Base-by-base conservation (phyloP, 2,888 invertebrate species). In the Volucella inanis region DNA sequence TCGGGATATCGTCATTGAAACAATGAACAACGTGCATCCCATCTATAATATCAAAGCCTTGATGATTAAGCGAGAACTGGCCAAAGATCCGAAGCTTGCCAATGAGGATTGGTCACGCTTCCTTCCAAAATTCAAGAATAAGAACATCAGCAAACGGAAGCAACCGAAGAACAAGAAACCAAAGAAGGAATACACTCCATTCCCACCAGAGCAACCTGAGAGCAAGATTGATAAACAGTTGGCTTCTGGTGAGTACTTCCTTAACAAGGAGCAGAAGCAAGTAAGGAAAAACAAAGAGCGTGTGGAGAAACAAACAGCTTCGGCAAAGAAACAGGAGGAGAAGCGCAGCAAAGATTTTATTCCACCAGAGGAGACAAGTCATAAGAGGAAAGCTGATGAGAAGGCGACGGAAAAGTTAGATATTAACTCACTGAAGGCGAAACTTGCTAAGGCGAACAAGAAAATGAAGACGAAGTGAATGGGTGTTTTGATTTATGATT, bases 11-110 rank as follows among this genome's bases (percentile, higher is more conserved):
- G 97, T 97, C 1, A 96, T 96, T 90, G 99, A 99, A 89, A 98
- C 98, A 0, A 99, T 99, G 99, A 97, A 97, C 90, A 99, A 99
- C 92, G 95, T 99, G 72, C 99, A 99, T 93, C 99, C 99, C 0
- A 98, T 99, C 91, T 99, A 99, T 90, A 99, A 98, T 90, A 98
- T 99, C 1, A 97, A 99, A 93, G 96, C 97, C 2, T 92, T 99
- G 65, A 99, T 99, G 99, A 98, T 99, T 65, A 99, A 99, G 91
- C 94, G 96, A 88, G 99, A 99, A 92, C 92, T 99, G 74, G 96
- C 96, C 89, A 98, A 98, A 92, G 98, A 99, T 93, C 97, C 98
- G 0, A 95, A 95, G 89, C 91, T 99, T 71, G 96, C 96, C 90
- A 95, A 97, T 91, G 98, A 99, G 92, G 98, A 96, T 90, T 99